Evolutionary conservation across 2,888 invertebrate species (phyloP), one percentile per base, ranked within the genome.

Genomic region (Pachliopta kotzebuea): DNA sequence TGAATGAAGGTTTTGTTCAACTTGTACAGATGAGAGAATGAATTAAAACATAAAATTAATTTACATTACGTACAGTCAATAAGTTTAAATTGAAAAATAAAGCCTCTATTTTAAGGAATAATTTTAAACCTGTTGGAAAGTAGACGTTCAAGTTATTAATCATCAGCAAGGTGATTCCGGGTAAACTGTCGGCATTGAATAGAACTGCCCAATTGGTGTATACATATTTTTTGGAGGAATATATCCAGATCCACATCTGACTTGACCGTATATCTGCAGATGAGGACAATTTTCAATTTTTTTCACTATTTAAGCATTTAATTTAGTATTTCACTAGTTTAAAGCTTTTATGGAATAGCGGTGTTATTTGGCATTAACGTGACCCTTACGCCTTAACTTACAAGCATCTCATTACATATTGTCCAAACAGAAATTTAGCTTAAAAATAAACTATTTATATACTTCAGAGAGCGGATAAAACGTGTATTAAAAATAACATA

Each of bases 151-250:
- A n/a, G n/a, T 45, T n/a, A n/a, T 11, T 52, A 8, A 21, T 20
- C 50, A 50, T 60, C 24, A 18, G n/a, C 60, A 60, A 60, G 60
- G 60, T 60, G 54, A 37, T 60, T 60, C 54, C 54, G 24, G 60
- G n/a, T 60, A 37, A 52, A 21, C 29, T 21, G n/a, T 7, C 24
- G n/a, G 17, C 26, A 37, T 7, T 54, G 54, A 54, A 54, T 53
- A 60, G 52, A 20, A 49, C 31, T 31, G 3, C 20, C 49, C 49
- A 9, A 49, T 20, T 20, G 20, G n/a, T 4, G 1, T 49, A n/a
- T 18, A 49, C 2, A 49, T 49, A 18, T 49, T 18, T 18, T 18
- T 2, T 8, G 11, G 9, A 37, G 37, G n/a, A 6, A n/a, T 20
- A n/a, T n/a, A 14, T 49, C n/a, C 49, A 49, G 49, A 4, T 49